Conservation (phyloP, 2,113 vertebrate genomes). For the Fukomys damarensis region DNA sequence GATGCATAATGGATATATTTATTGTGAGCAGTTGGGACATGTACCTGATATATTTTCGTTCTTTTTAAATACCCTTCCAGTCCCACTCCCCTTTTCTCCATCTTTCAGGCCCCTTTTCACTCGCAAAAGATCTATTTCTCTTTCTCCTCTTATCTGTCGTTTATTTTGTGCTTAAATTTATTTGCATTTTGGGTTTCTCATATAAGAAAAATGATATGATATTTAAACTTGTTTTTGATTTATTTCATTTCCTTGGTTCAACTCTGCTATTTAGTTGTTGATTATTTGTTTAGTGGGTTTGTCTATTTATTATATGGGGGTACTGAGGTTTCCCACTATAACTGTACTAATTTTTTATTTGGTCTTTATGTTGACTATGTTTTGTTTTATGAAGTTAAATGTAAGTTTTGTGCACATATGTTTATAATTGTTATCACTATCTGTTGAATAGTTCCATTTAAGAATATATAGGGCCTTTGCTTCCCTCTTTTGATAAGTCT, state of each 20-base stretch:
- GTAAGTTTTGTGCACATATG: not conserved
- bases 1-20: not conserved
- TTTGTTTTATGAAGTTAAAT: not conserved
- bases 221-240: not conserved
- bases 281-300: not conserved
- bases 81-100: not conserved
- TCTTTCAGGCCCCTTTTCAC: not conserved
- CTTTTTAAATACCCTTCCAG: not conserved
- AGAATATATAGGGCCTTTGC: no score
- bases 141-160: not conserved
- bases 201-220: not conserved
- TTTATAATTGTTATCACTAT: not conserved
- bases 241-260: not conserved
- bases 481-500: not conserved
- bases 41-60: not conserved
- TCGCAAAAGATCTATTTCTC: not conserved
- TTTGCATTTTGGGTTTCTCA: not conserved
- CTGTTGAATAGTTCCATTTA: not conserved
- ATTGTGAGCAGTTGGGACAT: not conserved
- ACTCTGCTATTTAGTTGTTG: not conserved
- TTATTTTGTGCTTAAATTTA: not conserved
- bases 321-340: not conserved
- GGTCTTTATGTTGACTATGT: not conserved
- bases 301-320: not conserved
- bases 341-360: not conserved